Evolutionary conservation across 1,140 invertebrate species (phyloP).

Genomic region (Tribolium castaneum): DNA sequence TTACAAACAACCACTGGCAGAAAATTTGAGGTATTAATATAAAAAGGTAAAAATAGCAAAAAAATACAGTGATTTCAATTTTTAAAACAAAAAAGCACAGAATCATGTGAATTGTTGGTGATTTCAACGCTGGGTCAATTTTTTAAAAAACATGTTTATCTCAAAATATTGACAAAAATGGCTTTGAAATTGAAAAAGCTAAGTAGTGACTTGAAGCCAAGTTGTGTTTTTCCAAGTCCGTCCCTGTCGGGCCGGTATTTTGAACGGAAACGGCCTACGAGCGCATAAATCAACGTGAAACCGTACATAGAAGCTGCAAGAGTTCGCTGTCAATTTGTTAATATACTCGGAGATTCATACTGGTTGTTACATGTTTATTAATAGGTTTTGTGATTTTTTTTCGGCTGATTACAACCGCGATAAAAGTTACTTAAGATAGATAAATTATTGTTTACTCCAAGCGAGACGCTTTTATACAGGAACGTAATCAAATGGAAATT

Average conservation of each 20-base stretch:
- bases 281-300: slow-evolving; percentile 46
- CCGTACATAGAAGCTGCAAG: slow-evolving; percentile 46
- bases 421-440: slow-evolving; percentile 10
- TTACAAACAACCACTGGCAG: no score
- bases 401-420: slow-evolving; percentile 11
- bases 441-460: slow-evolving; percentile 29
- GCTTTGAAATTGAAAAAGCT: no score
- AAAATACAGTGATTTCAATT: no score
- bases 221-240: no score
- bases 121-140: no score
- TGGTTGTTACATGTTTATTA: slow-evolving; percentile 47
- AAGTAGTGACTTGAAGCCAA: no score
- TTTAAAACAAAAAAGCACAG: no score
- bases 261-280: slow-evolving; percentile 46
- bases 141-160: no score
- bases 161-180: no score
- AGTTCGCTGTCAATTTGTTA: slow-evolving; percentile 48
- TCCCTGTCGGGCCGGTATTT: slow-evolving; percentile 19
- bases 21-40: no score
- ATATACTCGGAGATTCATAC: slow-evolving; percentile 46
- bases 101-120: no score
- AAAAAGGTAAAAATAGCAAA: no score
- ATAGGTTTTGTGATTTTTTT: slow-evolving; percentile 33
- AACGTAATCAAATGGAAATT: slow-evolving; percentile 37
- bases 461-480: slow-evolving; percentile 23